phyloP scores from a whole-genome alignment of 2,797 vertebrate genomes.

The Chloroceryle inda region DNA sequence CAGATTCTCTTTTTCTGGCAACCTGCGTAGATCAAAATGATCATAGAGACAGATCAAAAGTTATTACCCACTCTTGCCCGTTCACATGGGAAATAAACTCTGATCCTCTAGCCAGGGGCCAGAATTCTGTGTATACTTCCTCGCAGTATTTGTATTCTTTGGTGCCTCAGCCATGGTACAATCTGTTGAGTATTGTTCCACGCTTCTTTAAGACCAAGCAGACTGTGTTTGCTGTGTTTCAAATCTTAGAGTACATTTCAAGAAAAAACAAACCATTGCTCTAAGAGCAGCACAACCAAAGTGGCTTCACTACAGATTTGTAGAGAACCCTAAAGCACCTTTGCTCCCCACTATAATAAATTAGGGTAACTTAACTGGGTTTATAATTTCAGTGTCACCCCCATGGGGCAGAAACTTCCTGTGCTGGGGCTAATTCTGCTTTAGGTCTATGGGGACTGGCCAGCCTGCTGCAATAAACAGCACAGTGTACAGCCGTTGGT shows the following conservation, averaged over 20 bases:
- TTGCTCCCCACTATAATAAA: not conserved
- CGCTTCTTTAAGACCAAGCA: not conserved
- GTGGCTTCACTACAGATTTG: not conserved
- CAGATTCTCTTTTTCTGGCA: not conserved
- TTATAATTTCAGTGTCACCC: not conserved
- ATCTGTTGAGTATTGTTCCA: not conserved
- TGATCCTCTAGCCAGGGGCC: not conserved
- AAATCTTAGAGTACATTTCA: not conserved
- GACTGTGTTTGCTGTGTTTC: not conserved
- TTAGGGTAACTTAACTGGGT: not conserved
- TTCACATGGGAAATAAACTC: not conserved
- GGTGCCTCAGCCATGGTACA: not conserved
- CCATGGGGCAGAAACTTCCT: not conserved
- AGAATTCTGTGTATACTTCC: not conserved
- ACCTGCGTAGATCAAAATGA: not conserved
- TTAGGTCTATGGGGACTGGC: fast-evolving
- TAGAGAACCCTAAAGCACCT: not conserved
- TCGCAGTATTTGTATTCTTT: not conserved
- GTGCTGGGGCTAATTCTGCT: not conserved
- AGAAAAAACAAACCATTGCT: not conserved
- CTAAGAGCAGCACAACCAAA: not conserved
- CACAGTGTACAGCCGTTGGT: not conserved
- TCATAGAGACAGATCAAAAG: not conserved
- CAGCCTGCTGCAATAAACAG: not conserved
- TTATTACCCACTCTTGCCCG: not conserved